phyloP scores from a whole-genome alignment of 2,888 invertebrate genomes.

The Aplocera efformata region DNA sequence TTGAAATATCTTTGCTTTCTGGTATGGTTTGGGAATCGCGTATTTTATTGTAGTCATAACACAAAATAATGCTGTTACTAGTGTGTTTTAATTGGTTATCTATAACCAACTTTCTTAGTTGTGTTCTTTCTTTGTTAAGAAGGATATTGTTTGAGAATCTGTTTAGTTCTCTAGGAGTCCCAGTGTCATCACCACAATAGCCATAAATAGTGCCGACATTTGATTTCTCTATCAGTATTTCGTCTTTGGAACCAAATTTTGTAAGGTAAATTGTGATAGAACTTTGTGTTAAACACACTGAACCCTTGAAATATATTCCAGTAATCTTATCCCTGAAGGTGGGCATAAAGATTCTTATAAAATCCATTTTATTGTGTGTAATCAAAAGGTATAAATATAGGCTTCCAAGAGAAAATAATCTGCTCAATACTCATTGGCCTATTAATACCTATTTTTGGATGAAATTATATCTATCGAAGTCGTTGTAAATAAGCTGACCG shows the following conservation, averaged over 20 bases:
- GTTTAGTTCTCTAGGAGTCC: slow-evolving; percentile 18
- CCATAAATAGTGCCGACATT: slow-evolving; percentile 41
- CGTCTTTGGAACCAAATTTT: slow-evolving; percentile 34
- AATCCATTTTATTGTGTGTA: slow-evolving; percentile 9
- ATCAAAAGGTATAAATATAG: no score
- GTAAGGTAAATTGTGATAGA: slow-evolving; percentile 50
- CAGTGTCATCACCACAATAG: slow-evolving; percentile 30
- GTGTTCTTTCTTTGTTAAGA: slow-evolving; percentile 31
- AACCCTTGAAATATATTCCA: slow-evolving; percentile 51
- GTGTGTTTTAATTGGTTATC: slow-evolving; percentile 35
- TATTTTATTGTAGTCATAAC: slow-evolving; percentile 58
- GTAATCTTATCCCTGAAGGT: slow-evolving; percentile 27
- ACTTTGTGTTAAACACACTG: slow-evolving; percentile 32
- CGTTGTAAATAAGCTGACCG: no score
- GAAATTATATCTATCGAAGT: no score
- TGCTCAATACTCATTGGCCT: no score
- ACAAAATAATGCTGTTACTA: slow-evolving; percentile 49
- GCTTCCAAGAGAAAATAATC: no score
- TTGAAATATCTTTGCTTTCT: slow-evolving; percentile 43
- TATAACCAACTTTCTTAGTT: slow-evolving; percentile 43
- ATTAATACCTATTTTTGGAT: no score
- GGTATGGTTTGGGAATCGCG: slow-evolving; percentile 55
- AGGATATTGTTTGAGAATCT: slow-evolving; percentile 36
- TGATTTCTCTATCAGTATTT: slow-evolving; percentile 25
- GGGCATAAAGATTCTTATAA: slow-evolving; percentile 49